Base-by-base conservation (phyloP, 2,113 vertebrate species). In the Pedetes capensis region DNA sequence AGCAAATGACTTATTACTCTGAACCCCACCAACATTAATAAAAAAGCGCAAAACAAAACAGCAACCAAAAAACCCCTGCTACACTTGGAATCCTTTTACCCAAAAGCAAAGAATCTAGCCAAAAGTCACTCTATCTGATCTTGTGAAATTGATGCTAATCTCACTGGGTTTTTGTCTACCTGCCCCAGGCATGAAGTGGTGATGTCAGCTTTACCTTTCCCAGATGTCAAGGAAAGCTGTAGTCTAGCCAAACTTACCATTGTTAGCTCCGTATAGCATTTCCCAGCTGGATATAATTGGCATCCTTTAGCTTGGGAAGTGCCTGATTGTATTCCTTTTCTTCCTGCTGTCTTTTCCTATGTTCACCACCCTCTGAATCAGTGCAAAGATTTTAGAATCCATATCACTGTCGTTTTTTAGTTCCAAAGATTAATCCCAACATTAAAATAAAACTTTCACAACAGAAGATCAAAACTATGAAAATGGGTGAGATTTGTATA, bases 191-290 rank as follows among this genome's bases (percentile, higher is more conserved):
- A 78, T 11, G 39, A 57, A 74, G 75, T 81, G 55, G 39, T 85
- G 93, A 94, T 23, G 71, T 94, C 96, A 78, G 55, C 47, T 94
- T 95, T 89, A 92, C 91, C 53, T 96, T 94, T 94, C 34, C 89
- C 92, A 94, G 89, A 96, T 97, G 96, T 95, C 12, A 6, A 61
- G 47, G 61, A 88, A 89, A 89, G 13, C 53, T 80, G 87, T 63
- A 42, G 68, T 64, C 51, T 47, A 64, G 89, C 87, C 92, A 92
- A 82, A 10, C 14, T 59, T 64, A 47, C 69, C 32, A 5, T 72
- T 44, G 44, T 80, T 79, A 64, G 57, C 42, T 3, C 69, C 51
- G 91, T 34, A 49, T 20, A 63, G 75, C 34, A 13, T 79, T 81
- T 89, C 66, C 76, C 93, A 96, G 93, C 64, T 94, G 76, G 11